phyloP scores from a whole-genome alignment of 2,113 vertebrate genomes.

The Lasiurus cinereus region DNA sequence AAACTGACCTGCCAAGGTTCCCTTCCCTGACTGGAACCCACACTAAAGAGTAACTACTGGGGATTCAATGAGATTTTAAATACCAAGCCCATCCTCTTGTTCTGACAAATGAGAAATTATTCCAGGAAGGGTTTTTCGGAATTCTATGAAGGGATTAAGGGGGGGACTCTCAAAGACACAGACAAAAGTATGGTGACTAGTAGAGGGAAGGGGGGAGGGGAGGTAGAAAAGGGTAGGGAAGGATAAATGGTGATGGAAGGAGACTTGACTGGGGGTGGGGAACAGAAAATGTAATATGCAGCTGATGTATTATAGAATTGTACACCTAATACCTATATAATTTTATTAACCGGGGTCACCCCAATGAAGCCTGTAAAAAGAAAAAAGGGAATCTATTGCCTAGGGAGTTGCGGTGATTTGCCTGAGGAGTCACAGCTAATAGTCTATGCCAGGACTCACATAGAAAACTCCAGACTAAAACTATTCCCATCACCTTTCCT shows the following conservation, averaged over 20 bases:
- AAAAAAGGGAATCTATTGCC: background rate
- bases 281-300: background rate
- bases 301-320: background rate
- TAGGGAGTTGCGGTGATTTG: background rate
- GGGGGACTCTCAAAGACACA: background rate
- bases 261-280: background rate
- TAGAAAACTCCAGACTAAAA: constrained; percentile 28
- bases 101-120: background rate
- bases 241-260: background rate
- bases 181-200: background rate
- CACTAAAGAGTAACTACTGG: background rate
- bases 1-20: background rate
- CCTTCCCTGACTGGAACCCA: background rate
- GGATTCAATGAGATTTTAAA: background rate
- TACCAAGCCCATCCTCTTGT: background rate
- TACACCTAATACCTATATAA: background rate
- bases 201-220: background rate
- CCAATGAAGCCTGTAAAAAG: background rate
- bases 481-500: background rate
- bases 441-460: background rate
- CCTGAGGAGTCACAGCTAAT: background rate
- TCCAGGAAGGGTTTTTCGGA: background rate
- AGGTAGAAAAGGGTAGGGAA: too few species aligned
- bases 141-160: background rate
- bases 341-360: background rate